Conservation (phyloP, 2,113 vertebrate species). For the Laticauda colubrina region DNA sequence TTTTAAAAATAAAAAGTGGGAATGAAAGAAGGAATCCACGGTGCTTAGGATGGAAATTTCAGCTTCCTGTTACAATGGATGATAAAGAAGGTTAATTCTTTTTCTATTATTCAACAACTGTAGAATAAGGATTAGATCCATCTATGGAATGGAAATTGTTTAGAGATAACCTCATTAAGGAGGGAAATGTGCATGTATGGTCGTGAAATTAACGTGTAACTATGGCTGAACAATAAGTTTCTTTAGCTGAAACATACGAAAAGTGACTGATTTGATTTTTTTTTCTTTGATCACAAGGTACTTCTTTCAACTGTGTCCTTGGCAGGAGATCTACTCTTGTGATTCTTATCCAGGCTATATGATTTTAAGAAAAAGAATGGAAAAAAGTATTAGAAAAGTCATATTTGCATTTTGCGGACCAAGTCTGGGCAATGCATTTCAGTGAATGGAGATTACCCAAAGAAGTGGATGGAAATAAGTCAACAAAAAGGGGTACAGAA, state of each 20-base stretch:
- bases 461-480: not conserved
- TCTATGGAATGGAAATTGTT: slow-evolving; percentile 25
- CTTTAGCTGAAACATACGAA: not conserved
- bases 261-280: not conserved
- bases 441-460: not conserved
- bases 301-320: not conserved
- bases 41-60: slow-evolving; percentile 69
- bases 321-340: not conserved
- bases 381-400: not conserved
- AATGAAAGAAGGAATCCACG: slow-evolving; percentile 39
- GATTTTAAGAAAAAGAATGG: not conserved
- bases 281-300: not conserved
- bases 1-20: slow-evolving; percentile 56
- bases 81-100: slow-evolving; percentile 57
- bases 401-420: not conserved
- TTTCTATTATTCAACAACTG: slow-evolving; percentile 58
- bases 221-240: not conserved
- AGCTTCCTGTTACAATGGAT: slow-evolving; percentile 63
- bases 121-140: slow-evolving; percentile 48
- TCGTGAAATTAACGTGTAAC: not conserved
- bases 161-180: not conserved
- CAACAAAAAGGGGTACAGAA: not conserved
- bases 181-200: not conserved
- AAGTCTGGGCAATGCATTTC: not conserved
- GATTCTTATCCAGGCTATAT: not conserved